Evolutionary conservation across 2,113 vertebrate species (phyloP), one percentile per base, ranked within the genome.

Genomic region (Pygathrix nemaeus): DNA sequence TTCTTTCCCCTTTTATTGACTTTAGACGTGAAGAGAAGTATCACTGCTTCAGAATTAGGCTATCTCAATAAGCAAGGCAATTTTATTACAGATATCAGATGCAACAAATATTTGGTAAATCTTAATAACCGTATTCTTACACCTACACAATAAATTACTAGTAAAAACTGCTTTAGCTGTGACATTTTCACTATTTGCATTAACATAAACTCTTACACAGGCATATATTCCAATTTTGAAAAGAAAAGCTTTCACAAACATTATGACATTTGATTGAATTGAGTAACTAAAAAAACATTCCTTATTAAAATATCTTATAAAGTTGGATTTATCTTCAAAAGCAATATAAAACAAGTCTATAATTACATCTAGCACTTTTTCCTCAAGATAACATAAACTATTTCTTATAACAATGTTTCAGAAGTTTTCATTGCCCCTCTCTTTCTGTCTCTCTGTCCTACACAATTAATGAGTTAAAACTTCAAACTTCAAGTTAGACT

Each of bases 131-230:
- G 95, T 92, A 50, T 45, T 81, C 6, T 78, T 80, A 97, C 21
- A 86, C 96, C 83, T 96, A 96, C 83, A 95, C 73, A 92, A 48
- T 94, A 96, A 89, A 76, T 95, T 96, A 84, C 61, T 70, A 70
- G 66, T 70, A 92, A 93, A 96, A 96, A 89, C 32, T 91, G 45
- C 72, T 97, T 83, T 92, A 50, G 68, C 79, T 90, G 59, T 97
- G 92, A 96, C 94, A 96, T 96, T 97, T 97, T 97, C 93, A 81
- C 79, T 97, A 76, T 97, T 96, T 97, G 68, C 78, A 80, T 96
- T 96, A 92, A 66, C 68, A 96, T 84, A 48, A 97, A 88, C 43
- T 92, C 90, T 97, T 94, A 94, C 35, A 76, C 76, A 50, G 38
- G n/a, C 68, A 92, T 87, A 84, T 90, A 83, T 96, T 96, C 85